Evolutionary conservation across 2,113 vertebrate genomes (phyloP).

Genomic region (Mohoua ochrocephala): DNA sequence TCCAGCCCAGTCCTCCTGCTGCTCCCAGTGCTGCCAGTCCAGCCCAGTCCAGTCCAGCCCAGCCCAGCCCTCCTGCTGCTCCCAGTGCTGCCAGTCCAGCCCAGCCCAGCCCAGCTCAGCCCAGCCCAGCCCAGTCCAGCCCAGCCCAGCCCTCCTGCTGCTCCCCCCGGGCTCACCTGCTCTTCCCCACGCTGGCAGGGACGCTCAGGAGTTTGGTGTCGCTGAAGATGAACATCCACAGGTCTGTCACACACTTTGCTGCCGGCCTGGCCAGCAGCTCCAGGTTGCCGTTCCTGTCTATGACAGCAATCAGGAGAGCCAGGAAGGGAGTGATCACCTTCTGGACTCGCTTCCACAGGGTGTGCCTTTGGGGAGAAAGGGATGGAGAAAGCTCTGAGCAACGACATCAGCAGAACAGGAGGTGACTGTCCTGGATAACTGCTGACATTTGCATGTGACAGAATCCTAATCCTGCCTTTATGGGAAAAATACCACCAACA

Average conservation of each 20-base stretch:
- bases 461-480: background rate
- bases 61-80: background rate
- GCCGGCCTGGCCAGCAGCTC: slow-evolving; percentile 75
- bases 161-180: slow-evolving; percentile 64
- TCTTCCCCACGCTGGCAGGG: slow-evolving; percentile 45
- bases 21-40: too few species aligned
- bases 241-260: slow-evolving; percentile 67
- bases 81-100: too few species aligned
- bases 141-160: background rate
- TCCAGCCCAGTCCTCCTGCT: background rate
- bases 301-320: slow-evolving; percentile 82
- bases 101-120: background rate
- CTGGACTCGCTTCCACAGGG: slow-evolving; percentile 90
- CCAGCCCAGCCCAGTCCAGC: background rate
- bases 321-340: slow-evolving; percentile 80
- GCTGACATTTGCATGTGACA: background rate
- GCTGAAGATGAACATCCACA: slow-evolving; percentile 91
- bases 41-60: background rate
- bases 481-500: background rate
- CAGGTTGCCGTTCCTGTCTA: slow-evolving; percentile 88
- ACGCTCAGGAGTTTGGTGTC: slow-evolving; percentile 81
- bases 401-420: fast-evolving
- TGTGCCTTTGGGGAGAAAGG: slow-evolving; percentile 72
- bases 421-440: background rate
- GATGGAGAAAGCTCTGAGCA: background rate